phyloP scores from a whole-genome alignment of 2,113 vertebrate genomes.

The Crotalus helleri region DNA sequence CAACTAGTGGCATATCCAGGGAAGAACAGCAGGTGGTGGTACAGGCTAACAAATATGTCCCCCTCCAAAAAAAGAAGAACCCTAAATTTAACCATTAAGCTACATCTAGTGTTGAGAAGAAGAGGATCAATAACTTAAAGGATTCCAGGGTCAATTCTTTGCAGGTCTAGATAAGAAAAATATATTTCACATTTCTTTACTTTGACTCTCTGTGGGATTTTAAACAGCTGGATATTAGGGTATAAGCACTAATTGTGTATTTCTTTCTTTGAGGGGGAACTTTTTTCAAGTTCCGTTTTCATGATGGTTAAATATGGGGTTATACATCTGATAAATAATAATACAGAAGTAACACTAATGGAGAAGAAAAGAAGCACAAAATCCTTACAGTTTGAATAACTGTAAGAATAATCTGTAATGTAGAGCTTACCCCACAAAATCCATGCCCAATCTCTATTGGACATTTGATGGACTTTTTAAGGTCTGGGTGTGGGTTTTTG shows the following conservation, averaged over 20 bases:
- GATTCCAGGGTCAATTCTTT: background rate
- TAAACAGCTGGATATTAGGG: background rate
- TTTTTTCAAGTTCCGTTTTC: background rate
- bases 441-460: background rate
- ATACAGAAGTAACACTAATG: background rate
- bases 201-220: background rate
- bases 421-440: background rate
- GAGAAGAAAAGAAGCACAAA: background rate
- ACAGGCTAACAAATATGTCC: background rate
- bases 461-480: background rate
- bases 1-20: background rate
- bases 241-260: background rate
- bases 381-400: background rate
- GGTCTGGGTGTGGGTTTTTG: background rate
- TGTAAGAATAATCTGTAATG: background rate
- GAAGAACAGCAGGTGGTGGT: conserved; percentile 56
- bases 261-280: background rate
- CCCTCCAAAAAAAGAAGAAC: rapidly evolving
- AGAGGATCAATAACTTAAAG: background rate
- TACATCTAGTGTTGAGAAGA: background rate
- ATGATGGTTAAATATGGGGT: background rate
- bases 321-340: background rate
- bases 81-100: background rate
- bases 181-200: background rate
- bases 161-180: background rate